These are phyloP conservation scores for Fopius arisanus DNA, from an alignment of 1,140 invertebrate species.

Conservation along the genomic window DNA sequence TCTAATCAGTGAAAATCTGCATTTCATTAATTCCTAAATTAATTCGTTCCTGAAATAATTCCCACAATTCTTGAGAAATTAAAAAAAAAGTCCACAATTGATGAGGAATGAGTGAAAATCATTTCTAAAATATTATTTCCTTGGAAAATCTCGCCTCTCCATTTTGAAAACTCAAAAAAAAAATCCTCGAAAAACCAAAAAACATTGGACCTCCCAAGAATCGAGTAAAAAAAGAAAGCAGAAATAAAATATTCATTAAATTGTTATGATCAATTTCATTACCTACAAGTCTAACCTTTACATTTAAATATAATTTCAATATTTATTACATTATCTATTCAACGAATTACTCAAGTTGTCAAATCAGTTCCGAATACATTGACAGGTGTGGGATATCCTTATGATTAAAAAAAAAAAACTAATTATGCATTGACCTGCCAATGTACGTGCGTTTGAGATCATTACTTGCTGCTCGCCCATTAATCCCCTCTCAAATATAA, in stretches of 20 bases:
- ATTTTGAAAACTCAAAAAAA: neutral
- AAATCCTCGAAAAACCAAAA: neutral
- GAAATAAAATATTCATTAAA: neutral
- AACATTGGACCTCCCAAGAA: neutral
- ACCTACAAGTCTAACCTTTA: constrained; percentile 5
- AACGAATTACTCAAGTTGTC: constrained; percentile 37
- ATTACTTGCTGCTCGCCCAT: neutral
- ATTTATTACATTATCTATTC: constrained; percentile 1
- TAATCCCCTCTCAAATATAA: neutral
- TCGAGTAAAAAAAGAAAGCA: neutral
- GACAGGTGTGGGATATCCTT: constrained; percentile 31
- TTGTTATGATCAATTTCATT: neutral
- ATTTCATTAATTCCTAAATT: too few relatives aligned
- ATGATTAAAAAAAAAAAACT: neutral
- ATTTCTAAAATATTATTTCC: too few relatives aligned
- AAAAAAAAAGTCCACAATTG: too few relatives aligned
- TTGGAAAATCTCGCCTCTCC: neutral
- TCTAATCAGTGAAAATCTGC: too few relatives aligned
- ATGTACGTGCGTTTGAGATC: constrained; percentile 2
- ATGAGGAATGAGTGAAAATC: too few relatives aligned
- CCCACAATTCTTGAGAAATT: too few relatives aligned
- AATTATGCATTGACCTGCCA: neutral
- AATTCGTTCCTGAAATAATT: too few relatives aligned
- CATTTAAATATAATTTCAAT: constrained; percentile 21
- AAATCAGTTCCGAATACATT: constrained; percentile 47